Evolutionary conservation across 2,888 invertebrate genomes (phyloP).

Genomic region (Temnothorax rugatulus): DNA sequence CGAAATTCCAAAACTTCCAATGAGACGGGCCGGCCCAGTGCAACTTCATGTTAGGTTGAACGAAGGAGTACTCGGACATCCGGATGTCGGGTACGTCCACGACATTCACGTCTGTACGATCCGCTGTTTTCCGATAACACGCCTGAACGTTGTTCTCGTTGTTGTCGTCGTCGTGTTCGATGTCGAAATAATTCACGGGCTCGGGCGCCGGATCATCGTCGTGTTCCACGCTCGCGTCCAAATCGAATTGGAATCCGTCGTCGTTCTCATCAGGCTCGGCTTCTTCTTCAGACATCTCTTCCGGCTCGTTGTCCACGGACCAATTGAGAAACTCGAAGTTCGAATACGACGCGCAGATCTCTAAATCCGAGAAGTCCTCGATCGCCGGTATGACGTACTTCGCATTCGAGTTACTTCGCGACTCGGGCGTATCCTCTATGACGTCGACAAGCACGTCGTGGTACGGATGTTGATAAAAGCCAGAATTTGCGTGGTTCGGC

Average conservation of each 20-base stretch:
- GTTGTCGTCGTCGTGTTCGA: conserved; percentile 66
- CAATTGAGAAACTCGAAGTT: conserved; percentile 89
- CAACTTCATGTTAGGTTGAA: conserved; percentile 72
- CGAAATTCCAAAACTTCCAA: conserved; percentile 91
- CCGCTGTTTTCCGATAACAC: conserved; percentile 34
- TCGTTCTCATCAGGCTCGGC: conserved; percentile 20
- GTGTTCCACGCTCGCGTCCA: conserved; percentile 77
- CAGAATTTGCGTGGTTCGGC: conserved; percentile 74
- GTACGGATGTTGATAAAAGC: conserved; percentile 72
- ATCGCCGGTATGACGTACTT: conserved; percentile 73
- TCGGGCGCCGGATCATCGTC: conserved; percentile 6
- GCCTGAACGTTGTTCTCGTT: conserved; percentile 62
- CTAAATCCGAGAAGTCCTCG: conserved; percentile 79
- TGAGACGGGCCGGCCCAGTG: conserved; percentile 94
- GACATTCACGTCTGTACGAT: conserved; percentile 66
- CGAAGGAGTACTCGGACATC: conserved; percentile 79
- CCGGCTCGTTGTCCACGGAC: conserved; percentile 87
- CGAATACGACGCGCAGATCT: conserved; percentile 89
- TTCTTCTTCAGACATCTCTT: conserved; percentile 32
- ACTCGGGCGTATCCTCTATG: conserved; percentile 16
- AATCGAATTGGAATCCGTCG: conserved; percentile 78
- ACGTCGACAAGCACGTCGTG: conserved; percentile 78
- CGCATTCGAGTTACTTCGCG: neutral
- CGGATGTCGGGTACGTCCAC: conserved; percentile 71
- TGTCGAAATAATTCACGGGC: conserved; percentile 63